These are phyloP conservation scores for Catagonus wagneri DNA, from an alignment of 2,113 vertebrate species.

Conservation along the genomic window DNA sequence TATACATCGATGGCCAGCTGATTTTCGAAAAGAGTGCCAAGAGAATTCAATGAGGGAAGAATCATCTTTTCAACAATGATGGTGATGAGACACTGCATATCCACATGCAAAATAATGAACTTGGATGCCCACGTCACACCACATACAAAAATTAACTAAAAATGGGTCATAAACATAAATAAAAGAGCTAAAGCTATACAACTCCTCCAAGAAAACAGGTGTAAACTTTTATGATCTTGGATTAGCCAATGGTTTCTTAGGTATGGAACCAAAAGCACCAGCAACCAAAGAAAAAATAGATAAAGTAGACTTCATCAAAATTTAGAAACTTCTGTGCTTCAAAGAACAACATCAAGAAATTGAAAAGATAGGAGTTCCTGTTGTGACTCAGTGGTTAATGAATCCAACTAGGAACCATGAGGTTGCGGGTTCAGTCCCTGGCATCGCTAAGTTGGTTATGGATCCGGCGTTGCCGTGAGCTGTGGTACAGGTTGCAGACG, in stretches of 20 bases:
- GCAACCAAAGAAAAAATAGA: neutral
- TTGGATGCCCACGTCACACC: neutral
- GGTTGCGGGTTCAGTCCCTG: too few relatives aligned
- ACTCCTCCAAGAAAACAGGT: neutral
- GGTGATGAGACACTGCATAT: neutral
- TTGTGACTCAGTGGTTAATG: too few relatives aligned
- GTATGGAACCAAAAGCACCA: neutral
- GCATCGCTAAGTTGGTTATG: too few relatives aligned
- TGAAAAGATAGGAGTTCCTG: constrained; percentile 18
- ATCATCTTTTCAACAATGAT: neutral
- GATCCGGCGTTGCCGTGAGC: too few relatives aligned
- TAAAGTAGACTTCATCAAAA: neutral
- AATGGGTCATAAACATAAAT: neutral
- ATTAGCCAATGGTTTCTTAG: neutral
- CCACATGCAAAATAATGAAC: neutral
- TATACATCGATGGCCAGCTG: neutral
- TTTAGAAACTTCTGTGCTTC: neutral
- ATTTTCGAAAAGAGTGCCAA: neutral
- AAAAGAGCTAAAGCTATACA: neutral
- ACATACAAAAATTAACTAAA: constrained; percentile 18
- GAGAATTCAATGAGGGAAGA: neutral
- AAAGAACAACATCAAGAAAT: neutral
- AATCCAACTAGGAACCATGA: too few relatives aligned
- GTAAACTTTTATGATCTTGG: neutral
- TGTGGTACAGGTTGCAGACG: too few relatives aligned